Percentiles rank a stretch among this genome's conserved stretches.
Conservation (phyloP, 1,140 invertebrate genomes). For the Manduca sexta region DNA sequence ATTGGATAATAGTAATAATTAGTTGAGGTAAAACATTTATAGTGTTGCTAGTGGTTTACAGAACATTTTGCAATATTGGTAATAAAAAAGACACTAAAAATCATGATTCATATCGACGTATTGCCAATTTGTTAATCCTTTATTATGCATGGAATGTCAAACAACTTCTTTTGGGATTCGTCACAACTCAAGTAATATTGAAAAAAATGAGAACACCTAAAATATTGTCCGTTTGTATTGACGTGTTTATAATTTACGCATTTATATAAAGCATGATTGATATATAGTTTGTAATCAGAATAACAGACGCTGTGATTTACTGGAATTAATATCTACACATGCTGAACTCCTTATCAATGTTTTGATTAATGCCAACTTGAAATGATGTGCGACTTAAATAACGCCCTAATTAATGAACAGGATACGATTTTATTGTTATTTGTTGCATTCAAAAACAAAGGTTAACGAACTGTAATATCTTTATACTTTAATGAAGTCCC, state of each 20-base stretch:
- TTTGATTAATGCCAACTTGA: conserved; percentile 52
- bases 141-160: no score
- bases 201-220: background rate
- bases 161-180: no score
- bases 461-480: conserved; percentile 4
- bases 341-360: conserved; percentile 46
- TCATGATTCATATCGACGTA: no score
- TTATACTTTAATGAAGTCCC: no score
- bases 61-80: no score
- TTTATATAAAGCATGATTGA: conserved; percentile 32
- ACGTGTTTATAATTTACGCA: conserved; percentile 21
- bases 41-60: no score
- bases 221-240: conserved; percentile 1
- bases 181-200: no score
- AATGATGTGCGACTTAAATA: conserved; percentile 28
- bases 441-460: conserved; percentile 15
- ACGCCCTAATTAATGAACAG: conserved; percentile 25
- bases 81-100: no score
- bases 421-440: conserved; percentile 23
- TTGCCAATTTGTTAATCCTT: no score
- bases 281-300: conserved; percentile 34
- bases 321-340: conserved; percentile 35
- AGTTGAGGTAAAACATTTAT: no score
- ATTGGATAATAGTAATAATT: no score
- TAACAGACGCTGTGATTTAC: conserved; percentile 54